A percentile compares a stretch with the other conserved stretches of the same genome.
phyloP scores from a whole-genome alignment of 1,140 invertebrate species.

The Pogonus chalceus region DNA sequence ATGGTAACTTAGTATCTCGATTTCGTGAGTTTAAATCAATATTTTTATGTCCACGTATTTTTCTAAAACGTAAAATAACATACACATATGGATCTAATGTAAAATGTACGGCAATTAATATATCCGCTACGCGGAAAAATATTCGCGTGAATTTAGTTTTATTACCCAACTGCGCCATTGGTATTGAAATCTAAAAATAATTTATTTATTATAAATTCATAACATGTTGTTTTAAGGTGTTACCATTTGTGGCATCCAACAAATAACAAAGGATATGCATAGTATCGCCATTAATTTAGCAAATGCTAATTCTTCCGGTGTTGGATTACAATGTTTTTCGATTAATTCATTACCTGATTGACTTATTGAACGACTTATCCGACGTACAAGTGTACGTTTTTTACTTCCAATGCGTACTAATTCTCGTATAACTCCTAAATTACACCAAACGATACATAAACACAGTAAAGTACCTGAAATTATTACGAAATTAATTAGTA shows the following conservation, averaged over 20 bases:
- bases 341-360: constrained; percentile 33
- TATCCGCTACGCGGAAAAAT: constrained; percentile 54
- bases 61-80: constrained; percentile 50
- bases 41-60: constrained; percentile 17
- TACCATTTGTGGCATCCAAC: constrained; percentile 83
- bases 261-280: constrained; percentile 69
- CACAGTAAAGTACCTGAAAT: constrained; percentile 59
- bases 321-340: constrained; percentile 41
- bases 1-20: too few species aligned
- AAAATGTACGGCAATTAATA: constrained; percentile 71
- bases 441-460: constrained; percentile 67
- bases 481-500: too few species aligned
- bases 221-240: constrained; percentile 23
- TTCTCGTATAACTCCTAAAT: constrained; percentile 66
- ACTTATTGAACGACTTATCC: constrained; percentile 42
- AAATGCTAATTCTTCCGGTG: constrained; percentile 71
- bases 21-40: not conserved
- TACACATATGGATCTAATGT: constrained; percentile 74
- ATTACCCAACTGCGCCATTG: constrained; percentile 44
- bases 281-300: constrained; percentile 72
- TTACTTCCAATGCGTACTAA: constrained; percentile 52
- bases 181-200: constrained; percentile 54
- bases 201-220: constrained; percentile 12
- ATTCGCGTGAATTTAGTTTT: constrained; percentile 28
- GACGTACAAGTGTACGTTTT: constrained; percentile 37